Evolutionary conservation across 2,797 vertebrate species (phyloP).

Genomic region (Prunella strophiata): DNA sequence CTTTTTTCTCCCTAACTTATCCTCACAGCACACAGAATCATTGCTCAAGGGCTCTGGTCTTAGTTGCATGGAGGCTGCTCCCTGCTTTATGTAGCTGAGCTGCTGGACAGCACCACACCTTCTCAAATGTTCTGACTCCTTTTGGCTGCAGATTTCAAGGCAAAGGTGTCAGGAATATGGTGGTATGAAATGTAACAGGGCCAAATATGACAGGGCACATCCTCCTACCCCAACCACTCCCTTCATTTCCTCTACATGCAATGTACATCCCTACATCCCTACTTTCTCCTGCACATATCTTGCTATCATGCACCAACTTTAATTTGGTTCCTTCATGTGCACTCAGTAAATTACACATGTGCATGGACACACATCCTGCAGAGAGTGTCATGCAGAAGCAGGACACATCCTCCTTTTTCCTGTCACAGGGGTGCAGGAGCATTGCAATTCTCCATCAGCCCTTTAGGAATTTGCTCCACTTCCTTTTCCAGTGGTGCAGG

Average conservation of each 20-base stretch:
- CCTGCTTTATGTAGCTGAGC: neutral
- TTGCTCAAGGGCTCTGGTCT: neutral
- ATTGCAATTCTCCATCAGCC: neutral
- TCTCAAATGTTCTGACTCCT: neutral
- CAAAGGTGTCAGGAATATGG: neutral
- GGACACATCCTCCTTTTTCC: neutral
- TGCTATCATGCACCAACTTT: neutral
- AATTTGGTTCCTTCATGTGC: neutral
- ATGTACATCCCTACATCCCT: too few relatives aligned
- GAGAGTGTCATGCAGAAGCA: neutral
- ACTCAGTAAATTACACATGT: neutral
- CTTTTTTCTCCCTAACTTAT: neutral
- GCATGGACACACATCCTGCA: neutral
- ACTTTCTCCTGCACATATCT: neutral
- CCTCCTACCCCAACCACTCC: neutral
- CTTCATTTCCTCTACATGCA: neutral
- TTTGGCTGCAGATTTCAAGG: neutral
- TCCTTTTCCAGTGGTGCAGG: neutral
- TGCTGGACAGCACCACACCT: neutral
- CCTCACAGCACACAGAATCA: neutral
- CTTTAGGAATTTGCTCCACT: neutral
- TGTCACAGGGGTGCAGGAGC: neutral
- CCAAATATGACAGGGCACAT: neutral
- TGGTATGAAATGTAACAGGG: neutral
- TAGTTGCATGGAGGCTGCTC: neutral